Evolutionary conservation across 35 echinoderm and acorn worm species (phyloP), one percentile per base, ranked within the genome.

Genomic region (Stichopus chloronotus): DNA sequence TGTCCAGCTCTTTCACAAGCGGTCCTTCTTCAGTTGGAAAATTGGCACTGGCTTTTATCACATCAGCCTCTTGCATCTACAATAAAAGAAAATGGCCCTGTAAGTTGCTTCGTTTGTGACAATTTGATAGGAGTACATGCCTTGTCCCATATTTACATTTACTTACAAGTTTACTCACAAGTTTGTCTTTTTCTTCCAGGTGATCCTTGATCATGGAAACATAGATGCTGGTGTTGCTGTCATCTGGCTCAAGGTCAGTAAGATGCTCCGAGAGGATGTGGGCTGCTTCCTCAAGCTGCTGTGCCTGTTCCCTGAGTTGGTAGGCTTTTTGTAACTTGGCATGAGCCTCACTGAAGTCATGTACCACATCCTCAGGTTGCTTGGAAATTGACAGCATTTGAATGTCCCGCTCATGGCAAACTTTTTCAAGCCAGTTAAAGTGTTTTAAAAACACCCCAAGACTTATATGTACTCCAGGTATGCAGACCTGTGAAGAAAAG

Each of bases 371-470:
- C 9, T 8, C 77, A 1, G 20, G 20, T 79, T 79, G 21, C 91
- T 78, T 11, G 81, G 91, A 58, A 5, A 61, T 11, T 56, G 9
- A 4, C 20, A 59, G 59, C 23, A 92, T 13, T 81, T 92, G 58
- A 5, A 78, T 55, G 57, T 92, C 90, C 2, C 81, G 90, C 43
- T 8, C 23, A 57, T 92, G 72, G 24, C 90, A 92, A 10, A 52
- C 57, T 55, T 17, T 56, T 92, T 80, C 90, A 24, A 81, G 81
- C 12, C 11, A 22, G 57, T 92, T 79, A 2, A 80, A 92, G 55
- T 92, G 90, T 59, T 92, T 92, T 8, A 92, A 23, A 59, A 81
- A 92, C 24, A 90, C 52, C 16, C 88, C 88, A 21, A 90, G 43
- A 72, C 72, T 79, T 5, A 92, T 81, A 59, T 92, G 90, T 19